Base-by-base conservation (phyloP, 92 coral and sea anemone species). In the Epizoanthus scotinus region DNA sequence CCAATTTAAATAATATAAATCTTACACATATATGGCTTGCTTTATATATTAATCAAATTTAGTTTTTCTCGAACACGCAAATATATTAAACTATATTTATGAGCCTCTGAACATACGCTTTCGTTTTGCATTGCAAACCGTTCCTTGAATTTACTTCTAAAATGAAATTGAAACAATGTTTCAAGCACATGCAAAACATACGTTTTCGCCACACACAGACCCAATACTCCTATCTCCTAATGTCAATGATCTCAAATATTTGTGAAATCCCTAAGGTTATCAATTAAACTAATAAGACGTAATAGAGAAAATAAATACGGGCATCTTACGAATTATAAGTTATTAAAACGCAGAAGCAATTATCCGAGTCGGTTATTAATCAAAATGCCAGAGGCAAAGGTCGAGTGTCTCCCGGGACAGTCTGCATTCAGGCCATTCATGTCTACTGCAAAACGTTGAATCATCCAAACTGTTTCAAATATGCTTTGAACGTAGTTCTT, bases 391-490 rank as follows among this genome's bases (percentile, higher is more conserved):
- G 20, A 10, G 69, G 40, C 44, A 64, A 64, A 38, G 69, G 69
- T 64, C 69, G 19, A 63, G 21, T 34, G 40, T 34, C 40, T 34
- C 40, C 40, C 4, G 40, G 5, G 40, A 34, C 40, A 64, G 40
- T 17, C 69, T 27, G 42, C 7, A 13, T 38, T 22, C 18, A 22
- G 0, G 18, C n/a, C 7, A 13, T 38, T 22, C 18, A 22, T 3
- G 18, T 38, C 73, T 42, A 27, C 17, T 24, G 40, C 73, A 68
- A 68, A 42, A 68, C 73, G 21, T 18, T 50, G 52, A 68, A 19
- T 8, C 20, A 68, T 68, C 44, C 73, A 34, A 67, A 67, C 73
- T 22, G 73, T 67, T 67, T 40, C 27, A 67, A 22, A 25, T 67
- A 36, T 17, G 73, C 55, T n/a, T 6, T 42, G 73, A 19, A 42